Base-by-base conservation (phyloP, 2,113 vertebrate species). In the Megaleporinus macrocephalus region DNA sequence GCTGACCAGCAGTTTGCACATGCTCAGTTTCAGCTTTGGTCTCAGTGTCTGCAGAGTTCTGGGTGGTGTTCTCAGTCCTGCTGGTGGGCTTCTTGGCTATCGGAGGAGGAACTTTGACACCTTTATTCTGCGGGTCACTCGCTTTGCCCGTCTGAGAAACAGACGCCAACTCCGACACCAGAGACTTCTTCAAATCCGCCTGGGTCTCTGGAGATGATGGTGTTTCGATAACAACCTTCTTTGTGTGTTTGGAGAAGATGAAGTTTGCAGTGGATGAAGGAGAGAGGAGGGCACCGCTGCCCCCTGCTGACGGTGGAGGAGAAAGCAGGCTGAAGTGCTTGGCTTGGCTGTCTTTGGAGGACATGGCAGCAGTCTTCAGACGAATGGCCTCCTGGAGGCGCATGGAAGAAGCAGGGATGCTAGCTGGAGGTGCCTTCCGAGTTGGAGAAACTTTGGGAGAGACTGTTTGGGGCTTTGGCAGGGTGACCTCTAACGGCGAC, bases 261-360 rank as follows among this genome's bases (percentile, higher is more conserved):
- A 99, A 99, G 90, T 96, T 99, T 86, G 97, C 97, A 0, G 92
- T 97, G 71, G 94, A 96, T 70, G 95, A 93, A 0, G 97, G 92
- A 0, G 97, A 97, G 76, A 92, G 96, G 36, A 73, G 85, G 49
- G 89, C n/a, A 18, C 49, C 49, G 29, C 93, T 91, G 18, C 90
- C 89, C 3, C 88, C 83, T 22, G 76, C 76, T 4, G 92, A 90
- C 0, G 94, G 92, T 0, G 87, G 89, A 0, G 89, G 76, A 1
- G 92, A 89, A 15, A 82, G 83, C 62, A 90, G 15, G 44, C 87
- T 89, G 44, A 93, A 87, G 18, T 86, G 88, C 73, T 90, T 81
- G 0, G 74, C 0, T 2, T 87, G 41, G 66, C 82, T 80, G 3
- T 93, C 90, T 0, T 68, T 81, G 3, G 88, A 70, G 18, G 94